Evolutionary conservation across 2,113 vertebrate species (phyloP), one percentile per base, ranked within the genome.

Genomic region (Perca fluviatilis): DNA sequence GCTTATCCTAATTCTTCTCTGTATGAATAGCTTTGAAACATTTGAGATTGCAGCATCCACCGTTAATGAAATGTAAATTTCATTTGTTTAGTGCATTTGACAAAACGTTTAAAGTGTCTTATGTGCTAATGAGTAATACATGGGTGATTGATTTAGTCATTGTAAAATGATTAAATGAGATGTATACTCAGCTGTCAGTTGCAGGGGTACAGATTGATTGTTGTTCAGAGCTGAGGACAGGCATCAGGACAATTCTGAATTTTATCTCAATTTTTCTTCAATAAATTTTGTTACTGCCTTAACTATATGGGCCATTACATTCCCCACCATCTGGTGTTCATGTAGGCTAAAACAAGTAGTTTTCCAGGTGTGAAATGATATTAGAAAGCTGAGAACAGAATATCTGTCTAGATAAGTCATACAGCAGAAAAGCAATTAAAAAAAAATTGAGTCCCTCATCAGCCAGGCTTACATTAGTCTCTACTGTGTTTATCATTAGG

Each of bases 101-200:
- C 21, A 80, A 74, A 68, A 58, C 21, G 11, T 62, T 79, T 72
- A 54, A 75, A 79, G 74, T 49, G 53, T 83, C 69, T 60, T 46
- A 19, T 82, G 66, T 64, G 71, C 49, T 73, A 77, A 84, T 79
- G 77, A 77, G 73, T 74, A 56, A 66, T 66, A 18, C 9, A 75
- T 25, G 57, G 40, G 66, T 66, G 65, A 63, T 70, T 85, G 70
- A 86, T 82, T 79, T 64, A 54, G 43, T 46, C 27, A 46, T 81
- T 81, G 16, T 62, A 49, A 25, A 23, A 23, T 72, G 69, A 90
- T 83, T 86, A 69, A 72, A 79, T 81, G 49, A 81, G 69, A 85
- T 75, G 54, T 8, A 75, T 65, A 40, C 76, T 77, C 69, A 69
- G 65, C 74, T 74, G 57, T 71, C 61, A 63, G 47, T 51, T 56